phyloP scores from a whole-genome alignment of 1,140 invertebrate species.

The Drosophila novamexicana region DNA sequence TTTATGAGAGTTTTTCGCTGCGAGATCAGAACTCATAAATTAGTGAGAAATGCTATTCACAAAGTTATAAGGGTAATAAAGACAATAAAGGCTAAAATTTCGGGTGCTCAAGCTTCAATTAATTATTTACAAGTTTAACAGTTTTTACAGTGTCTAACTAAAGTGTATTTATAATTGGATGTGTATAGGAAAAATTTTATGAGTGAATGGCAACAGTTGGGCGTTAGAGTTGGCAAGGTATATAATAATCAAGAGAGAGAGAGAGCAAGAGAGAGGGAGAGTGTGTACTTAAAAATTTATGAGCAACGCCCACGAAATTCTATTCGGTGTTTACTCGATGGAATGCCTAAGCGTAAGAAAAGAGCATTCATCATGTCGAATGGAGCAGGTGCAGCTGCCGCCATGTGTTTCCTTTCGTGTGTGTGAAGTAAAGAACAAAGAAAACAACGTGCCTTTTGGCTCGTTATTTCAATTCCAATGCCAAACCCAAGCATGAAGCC shows the following conservation, averaged over 20 bases:
- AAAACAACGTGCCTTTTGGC: slow-evolving; percentile 6
- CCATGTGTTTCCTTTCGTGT: slow-evolving; percentile 8
- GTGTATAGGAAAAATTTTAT: too few species aligned
- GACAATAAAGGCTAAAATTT: background rate
- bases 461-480: slow-evolving; percentile 28
- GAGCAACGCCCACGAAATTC: slow-evolving; percentile 54
- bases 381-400: slow-evolving; percentile 35
- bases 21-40: background rate
- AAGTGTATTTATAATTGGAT: too few species aligned
- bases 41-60: background rate
- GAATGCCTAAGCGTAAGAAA: slow-evolving; percentile 52
- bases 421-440: background rate
- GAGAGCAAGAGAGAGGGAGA: background rate
- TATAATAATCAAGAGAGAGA: background rate
- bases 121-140: background rate
- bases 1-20: background rate
- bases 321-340: background rate
- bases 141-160: background rate
- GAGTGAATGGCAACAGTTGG: too few species aligned
- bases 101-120: background rate
- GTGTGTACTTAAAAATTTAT: slow-evolving; percentile 68
- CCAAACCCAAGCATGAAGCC: slow-evolving; percentile 13
- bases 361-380: slow-evolving; percentile 63
- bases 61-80: background rate
- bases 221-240: background rate